Evolutionary conservation across 2,113 vertebrate genomes (phyloP), one percentile per base, ranked within the genome.

Genomic region (Gymnocephalus cernua): DNA sequence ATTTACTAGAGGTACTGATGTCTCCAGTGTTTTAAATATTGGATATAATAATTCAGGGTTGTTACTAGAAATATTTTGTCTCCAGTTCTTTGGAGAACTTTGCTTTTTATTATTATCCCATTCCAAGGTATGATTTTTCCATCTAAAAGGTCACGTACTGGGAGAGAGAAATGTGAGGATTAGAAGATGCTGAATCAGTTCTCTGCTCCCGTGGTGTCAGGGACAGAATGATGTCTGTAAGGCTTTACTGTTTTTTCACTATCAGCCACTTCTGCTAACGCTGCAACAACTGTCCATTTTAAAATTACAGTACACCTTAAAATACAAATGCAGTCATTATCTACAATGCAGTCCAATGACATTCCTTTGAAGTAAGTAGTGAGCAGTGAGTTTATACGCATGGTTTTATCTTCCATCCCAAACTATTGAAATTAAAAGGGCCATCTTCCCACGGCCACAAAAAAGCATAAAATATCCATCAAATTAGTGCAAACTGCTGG

Each of bases 171-270:
- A 23, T 73, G 53, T 58, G 21, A 53, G 25, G 14, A 67, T 77
- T n/a, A 73, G 68, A 67, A 44, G 68, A 61, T 56, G 81, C 75
- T 83, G 81, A 78, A 68, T 83, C 38, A 3, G 54, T 74, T 62
- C n/a, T 23, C 47, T 63, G 54, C 38, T 47, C 62, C 68, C 1
- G n/a, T 4, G 44, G 68, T 68, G 54, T 77, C 15, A 0, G 58
- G 38, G 62, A 78, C 47, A 0, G 74, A 53, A 78, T 77, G 3
- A 71, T 56, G 38, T 83, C 75, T 51, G 59, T 69, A 57, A 57
- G 41, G 57, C 65, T 58, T 58, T 57, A 70, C 50, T 48, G 53
- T 83, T 2, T 35, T 9, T 11, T 11, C 38, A 41, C 38, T 72
- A 29, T 77, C 66, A 77, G 59, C 21, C 18, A 14, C n/a, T 48